Evolutionary conservation across 1,140 invertebrate genomes (phyloP), one percentile per base, ranked within the genome.

Genomic region (Eufriesea mexicana): DNA sequence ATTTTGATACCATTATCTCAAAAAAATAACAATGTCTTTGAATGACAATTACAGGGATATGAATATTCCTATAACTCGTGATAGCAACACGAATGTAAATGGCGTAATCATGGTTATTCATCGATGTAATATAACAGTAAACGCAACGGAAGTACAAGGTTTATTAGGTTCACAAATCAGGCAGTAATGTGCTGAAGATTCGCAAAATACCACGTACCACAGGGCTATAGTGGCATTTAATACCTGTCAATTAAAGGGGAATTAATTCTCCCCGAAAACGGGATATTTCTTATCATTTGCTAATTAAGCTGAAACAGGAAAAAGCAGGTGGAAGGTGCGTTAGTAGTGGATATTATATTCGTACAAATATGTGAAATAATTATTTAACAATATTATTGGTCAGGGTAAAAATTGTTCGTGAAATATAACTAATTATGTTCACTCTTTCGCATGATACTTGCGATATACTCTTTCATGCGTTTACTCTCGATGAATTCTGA

Each of bases 81-180:
- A 35, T 35, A 35, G 35, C 35, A 35, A 35, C 35, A 35, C 1
- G 35, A 74, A 74, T 61, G 55, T 74, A 74, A 74, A 74, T 74
- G 10, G 72, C 72, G 42, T 47, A 59, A 47, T 74, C 23, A 61
- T 45, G 42, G 14, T 61, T 74, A 74, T 74, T 28, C 72, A 74
- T 74, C 55, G 72, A 5, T 61, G 55, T 61, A 74, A 74, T 74
- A 47, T 47, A 61, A 16, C 55, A 45, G 42, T 57, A 47, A 74
- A 47, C 42, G n/a, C 23, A 20, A 6, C 55, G 55, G 72, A 74
- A 59, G 72, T 59, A 55, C 47, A 61, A 61, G 72, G 72, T 61
- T 74, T 74, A 74, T 74, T 74, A 74, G 55, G 55, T 47, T 74
- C 72, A 74, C 72, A 74, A 74, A 74, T 74, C 72, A 74, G 14